Base-by-base conservation (phyloP, 2,797 vertebrate genomes). In the Balearica regulorum region DNA sequence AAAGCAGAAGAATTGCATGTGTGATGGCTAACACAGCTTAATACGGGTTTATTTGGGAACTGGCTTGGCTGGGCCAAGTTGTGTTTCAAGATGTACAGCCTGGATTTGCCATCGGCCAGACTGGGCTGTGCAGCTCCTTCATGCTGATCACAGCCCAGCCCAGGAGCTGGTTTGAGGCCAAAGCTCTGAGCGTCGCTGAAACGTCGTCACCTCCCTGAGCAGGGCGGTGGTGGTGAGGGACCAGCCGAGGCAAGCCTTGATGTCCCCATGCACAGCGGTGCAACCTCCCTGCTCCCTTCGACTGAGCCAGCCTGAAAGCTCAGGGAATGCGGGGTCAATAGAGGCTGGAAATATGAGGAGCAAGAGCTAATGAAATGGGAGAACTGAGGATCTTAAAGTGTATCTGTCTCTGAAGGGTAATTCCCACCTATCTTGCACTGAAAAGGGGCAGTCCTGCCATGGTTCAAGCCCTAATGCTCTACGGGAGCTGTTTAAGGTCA, bases 51-150 rank as follows among this genome's bases (percentile, higher is more conserved):
- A 26, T 64, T 83, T 54, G 5, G 22, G 70, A 83, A 64, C 22
- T 70, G 58, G 21, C 13, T 71, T 72, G 62, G 65, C 44, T 15
- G 31, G 65, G 10, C 25, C 43, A 41, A 55, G 80, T 51, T 2
- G 0, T 57, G 55, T 35, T 89, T 89, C 15, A 43, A 80, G 85
- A 71, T 7, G 22, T 35, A 16, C 41, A 60, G 49, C 20, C 58
- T 89, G 89, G 44, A 37, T 37, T 64, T 22, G 35, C 87, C 78
- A 82, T 92, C 94, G 95, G 94, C 54, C 55, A 92, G 73, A 4
- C 25, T 35, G 54, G 77, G 58, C 86, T 89, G 35, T 82, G 83
- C 28, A 44, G 65, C 29, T 69, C n/a, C 62, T 43, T 26, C 0
- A 0, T 44, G 71, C 84, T 83, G 83, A 8, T 76, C 77, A 21